Evolutionary conservation across 2,797 vertebrate genomes (phyloP), one percentile per base, ranked within the genome.

Genomic region (Pachyuromys duprasi): DNA sequence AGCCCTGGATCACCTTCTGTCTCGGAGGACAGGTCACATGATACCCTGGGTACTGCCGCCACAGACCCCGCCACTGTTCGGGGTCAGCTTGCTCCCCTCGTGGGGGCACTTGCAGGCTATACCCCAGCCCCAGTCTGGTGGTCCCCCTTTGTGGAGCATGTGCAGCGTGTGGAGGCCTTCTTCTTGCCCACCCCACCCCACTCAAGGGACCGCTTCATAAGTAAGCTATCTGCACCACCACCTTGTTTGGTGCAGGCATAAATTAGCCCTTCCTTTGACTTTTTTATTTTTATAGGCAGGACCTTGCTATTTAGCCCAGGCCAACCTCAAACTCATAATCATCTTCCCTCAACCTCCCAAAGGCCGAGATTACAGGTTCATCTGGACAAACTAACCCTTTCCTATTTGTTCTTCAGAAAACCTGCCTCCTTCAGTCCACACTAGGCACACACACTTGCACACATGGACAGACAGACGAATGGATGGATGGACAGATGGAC

Each of bases 101-200:
- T 0, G 42, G 28, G 33, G 26, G 17, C 13, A 49, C 33, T n/a
- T 4, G 0, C 2, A 42, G 18, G 1, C 0, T 2, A 4, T 8
- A 8, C n/a, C 2, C 2, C 3, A 15, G 17, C 0, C 0, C 76
- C 20, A 82, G 22, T 2, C 24, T 4, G 49, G 49, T 11, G 49
- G 49, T 3, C 17, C 28, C 8, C 3, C 14, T 17, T 4, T 2
- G 39, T 3, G 28, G 42, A 20, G 20, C 5, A 3, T 0, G 20
- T 0, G 2, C 26, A 42, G 22, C 49, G 3, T 4, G 11, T 31
- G 26, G 24, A 45, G 17, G 26, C 53, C n/a, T 15, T 57, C 33
- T 31, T 2, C 12, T n/a, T 22, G 6, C 49, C 49, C 14, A 1
- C 13, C 33, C 4, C 0, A 4, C 15, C 28, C 4, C 0, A 6